Base-by-base conservation (phyloP, 2,797 vertebrate species). In the Argya squamiceps region DNA sequence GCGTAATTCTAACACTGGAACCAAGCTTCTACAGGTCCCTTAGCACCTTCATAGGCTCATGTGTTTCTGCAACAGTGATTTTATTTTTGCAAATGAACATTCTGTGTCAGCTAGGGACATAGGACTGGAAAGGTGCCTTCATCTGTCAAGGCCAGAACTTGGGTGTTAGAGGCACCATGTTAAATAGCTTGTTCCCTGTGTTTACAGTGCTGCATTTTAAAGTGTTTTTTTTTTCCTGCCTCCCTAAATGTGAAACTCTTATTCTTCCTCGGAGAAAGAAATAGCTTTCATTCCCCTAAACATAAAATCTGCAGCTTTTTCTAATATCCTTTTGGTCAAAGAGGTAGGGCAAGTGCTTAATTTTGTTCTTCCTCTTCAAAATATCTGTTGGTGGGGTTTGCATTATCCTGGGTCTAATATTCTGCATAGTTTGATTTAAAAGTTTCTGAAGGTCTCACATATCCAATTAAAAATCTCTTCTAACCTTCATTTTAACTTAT, bases 51-150 rank as follows among this genome's bases (percentile, higher is more conserved):
- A 27, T 50, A 62, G 26, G 6, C 44, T 89, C 68, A 70, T 0
- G 0, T 87, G 74, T 88, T 94, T 80, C 75, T 89, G 56, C 23
- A 78, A 34, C 20, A 63, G 6, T 0, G 0, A 89, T 85, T 89
- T 92, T 80, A 64, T 36, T 92, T 94, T 91, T 93, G 68, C 24
- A 68, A 56, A 75, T 27, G 11, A 83, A 44, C 59, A 24, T 80
- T 92, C 37, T 2, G 0, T 79, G 76, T 52, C 63, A 74, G 17
- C n/a, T 76, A 46, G 44, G 37, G 36, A 59, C 15, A 3, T 8
- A 41, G 16, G 21, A 41, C 34, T 92, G 64, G 52, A 87, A 76
- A 37, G 26, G 21, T 49, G 29, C 63, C 41, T 69, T 76, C 7
- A 22, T 36, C 69, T 5, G 1, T 59, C 67, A 82, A 76, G 47